Percentiles rank a stretch among this genome's conserved stretches.
Evolutionary conservation across 2,113 vertebrate species (phyloP).

Genomic region (Thymallus thymallus): DNA sequence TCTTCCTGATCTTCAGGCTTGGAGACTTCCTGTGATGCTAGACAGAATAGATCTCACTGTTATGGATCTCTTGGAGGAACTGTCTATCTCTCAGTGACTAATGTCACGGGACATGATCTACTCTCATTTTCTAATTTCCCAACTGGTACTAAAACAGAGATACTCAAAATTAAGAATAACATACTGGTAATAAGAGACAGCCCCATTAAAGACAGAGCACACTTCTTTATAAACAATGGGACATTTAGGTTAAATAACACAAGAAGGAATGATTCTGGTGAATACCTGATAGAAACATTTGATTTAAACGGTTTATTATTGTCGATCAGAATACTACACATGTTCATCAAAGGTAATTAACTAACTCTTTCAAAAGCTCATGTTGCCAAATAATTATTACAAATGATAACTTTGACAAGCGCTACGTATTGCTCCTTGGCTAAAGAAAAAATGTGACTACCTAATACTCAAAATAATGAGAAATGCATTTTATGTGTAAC

Average conservation of each 20-base stretch:
- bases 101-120: rapidly evolving
- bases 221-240: constrained; percentile 22
- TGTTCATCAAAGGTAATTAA: constrained; percentile 48
- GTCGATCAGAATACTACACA: rapidly evolving
- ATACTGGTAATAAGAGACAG: rapidly evolving
- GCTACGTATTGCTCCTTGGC: too few species aligned
- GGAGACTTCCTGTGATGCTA: constrained; percentile 42
- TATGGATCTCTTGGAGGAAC: constrained; percentile 55
- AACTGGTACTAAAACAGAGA: not conserved
- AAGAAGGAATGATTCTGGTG: constrained; percentile 13
- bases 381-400: too few species aligned
- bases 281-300: not conserved
- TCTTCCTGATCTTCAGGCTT: constrained; percentile 26
- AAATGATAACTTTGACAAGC: too few species aligned
- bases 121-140: not conserved
- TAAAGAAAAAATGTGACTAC: too few species aligned
- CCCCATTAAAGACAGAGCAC: not conserved
- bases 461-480: too few species aligned
- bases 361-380: not conserved
- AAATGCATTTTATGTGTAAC: too few species aligned
- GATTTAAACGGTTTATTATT: rapidly evolving
- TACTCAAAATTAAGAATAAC: rapidly evolving
- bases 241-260: constrained; percentile 41
- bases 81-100: constrained; percentile 10
- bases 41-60: constrained; percentile 37